Evolutionary conservation across 2,888 invertebrate genomes (phyloP), one percentile per base, ranked within the genome.

Genomic region (Drosophila setosimentum): DNA sequence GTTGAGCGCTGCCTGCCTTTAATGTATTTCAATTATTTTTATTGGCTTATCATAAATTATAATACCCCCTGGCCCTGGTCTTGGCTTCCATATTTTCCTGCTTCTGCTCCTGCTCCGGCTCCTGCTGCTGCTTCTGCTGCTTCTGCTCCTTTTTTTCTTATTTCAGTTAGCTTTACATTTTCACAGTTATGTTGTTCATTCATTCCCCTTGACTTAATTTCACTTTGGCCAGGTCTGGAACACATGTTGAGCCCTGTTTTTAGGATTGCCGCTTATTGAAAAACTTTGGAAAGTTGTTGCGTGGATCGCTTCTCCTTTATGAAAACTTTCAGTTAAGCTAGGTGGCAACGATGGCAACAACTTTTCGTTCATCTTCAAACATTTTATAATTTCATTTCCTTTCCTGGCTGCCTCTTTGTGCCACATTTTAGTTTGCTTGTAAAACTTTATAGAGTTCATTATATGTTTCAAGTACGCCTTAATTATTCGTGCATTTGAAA

Each of bases 21-120:
- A 87, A 83, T 84, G 76, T 78, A 82, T 83, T 84, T 87, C 87
- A 87, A 87, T 83, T 87, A 87, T 84, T 87, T 83, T 81, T 83
- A 83, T 83, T 83, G 87, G 83, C 71, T 87, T 74, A 76, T 73
- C 80, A 88, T 87, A 82, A 87, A 82, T 82, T 80, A 83, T 80
- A 77, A 80, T 80, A 70, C 73, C 76, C 70, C 59, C 73, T 83
- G 77, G 70, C 77, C 73, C 73, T 83, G 77, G 70, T 73, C 73
- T 77, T 83, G 87, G 63, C 45, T 60, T 64, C 63, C 71, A 86
- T 82, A 77, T 83, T 80, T 83, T 54, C 40, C 51, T 60, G 50
- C 45, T 29, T 2, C 33, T 30, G 35, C 55, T 24, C 6, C 24
- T 4, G 3, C 13, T 11, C 7, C n/a, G 32, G 18, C 49, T 42